Evolutionary conservation across 2,888 invertebrate species (phyloP).

Genomic region (Eucriotettix oculatus): DNA sequence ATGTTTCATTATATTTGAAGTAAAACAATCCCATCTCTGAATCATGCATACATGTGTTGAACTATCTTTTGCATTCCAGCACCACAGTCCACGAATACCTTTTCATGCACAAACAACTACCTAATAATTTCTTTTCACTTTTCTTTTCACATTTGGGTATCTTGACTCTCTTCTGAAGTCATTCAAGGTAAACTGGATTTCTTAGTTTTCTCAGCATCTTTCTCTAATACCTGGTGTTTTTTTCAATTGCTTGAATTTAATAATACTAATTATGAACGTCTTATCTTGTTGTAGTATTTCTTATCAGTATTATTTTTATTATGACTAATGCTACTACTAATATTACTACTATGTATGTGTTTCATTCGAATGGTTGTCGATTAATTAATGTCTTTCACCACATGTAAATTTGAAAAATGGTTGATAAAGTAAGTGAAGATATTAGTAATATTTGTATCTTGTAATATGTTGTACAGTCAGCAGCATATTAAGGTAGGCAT

Average conservation of each 20-base stretch:
- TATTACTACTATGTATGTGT: neutral
- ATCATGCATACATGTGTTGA: neutral
- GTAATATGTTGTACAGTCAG: too few relatives aligned
- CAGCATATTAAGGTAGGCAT: too few relatives aligned
- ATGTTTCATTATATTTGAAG: too few relatives aligned
- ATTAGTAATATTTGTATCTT: too few relatives aligned
- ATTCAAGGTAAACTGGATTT: slow-evolving; percentile 15
- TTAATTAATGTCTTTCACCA: too few relatives aligned
- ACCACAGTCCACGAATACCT: slow-evolving; percentile 2
- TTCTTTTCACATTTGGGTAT: slow-evolving; percentile 12
- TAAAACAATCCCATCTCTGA: neutral
- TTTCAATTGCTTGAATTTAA: neutral
- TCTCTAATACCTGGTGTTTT: slow-evolving; percentile 1
- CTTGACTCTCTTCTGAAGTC: slow-evolving; percentile 14
- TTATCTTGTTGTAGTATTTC: neutral
- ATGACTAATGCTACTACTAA: neutral
- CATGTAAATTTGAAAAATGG: too few relatives aligned
- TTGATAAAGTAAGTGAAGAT: too few relatives aligned
- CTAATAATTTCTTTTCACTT: slow-evolving; percentile 11
- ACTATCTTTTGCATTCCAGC: slow-evolving; percentile 1
- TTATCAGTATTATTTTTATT: neutral
- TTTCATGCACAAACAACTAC: slow-evolving; percentile 12
- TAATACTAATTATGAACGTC: neutral
- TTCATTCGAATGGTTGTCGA: neutral
- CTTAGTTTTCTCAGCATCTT: slow-evolving; percentile 6